A percentile compares a stretch with the other conserved stretches of the same genome.
phyloP scores from a whole-genome alignment of 2,113 vertebrate genomes.

The Okapia johnstoni region DNA sequence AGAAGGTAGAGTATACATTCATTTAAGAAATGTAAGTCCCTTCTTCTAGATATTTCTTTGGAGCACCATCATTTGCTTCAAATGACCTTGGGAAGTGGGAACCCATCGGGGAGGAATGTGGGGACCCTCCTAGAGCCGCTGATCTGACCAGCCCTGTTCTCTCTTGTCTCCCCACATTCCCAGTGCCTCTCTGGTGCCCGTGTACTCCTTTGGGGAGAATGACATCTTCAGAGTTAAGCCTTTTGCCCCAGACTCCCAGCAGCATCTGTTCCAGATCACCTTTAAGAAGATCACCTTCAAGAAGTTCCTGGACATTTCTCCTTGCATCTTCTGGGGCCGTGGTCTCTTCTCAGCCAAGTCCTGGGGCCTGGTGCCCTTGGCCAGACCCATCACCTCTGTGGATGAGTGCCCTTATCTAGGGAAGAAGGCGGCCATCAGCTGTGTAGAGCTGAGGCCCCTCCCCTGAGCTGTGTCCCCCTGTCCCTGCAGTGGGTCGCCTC shows the following conservation, averaged over 20 bases:
- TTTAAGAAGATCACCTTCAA: conserved; percentile 83
- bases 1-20: neutral
- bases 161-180: neutral
- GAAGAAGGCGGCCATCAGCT: neutral
- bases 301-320: conserved; percentile 81
- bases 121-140: accelerated
- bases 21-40: neutral
- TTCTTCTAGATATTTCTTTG: neutral
- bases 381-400: conserved; percentile 82
- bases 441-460: neutral
- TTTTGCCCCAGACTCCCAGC: conserved; percentile 75
- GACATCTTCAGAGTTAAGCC: conserved; percentile 81
- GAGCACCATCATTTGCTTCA: neutral
- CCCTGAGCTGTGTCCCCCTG: neutral
- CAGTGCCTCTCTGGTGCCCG: conserved; percentile 86
- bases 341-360: conserved; percentile 21
- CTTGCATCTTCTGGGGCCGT: conserved; percentile 84
- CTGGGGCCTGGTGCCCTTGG: conserved; percentile 80
- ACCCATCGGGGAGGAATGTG: accelerated
- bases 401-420: conserved; percentile 74
- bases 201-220: conserved; percentile 89
- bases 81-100: neutral
- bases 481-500: conserved; percentile 82
- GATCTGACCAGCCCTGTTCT: neutral
- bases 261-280: conserved; percentile 74